A percentile compares a stretch with the other conserved stretches of the same genome.
These are phyloP conservation scores for Meiosimyza decipiens DNA, from an alignment of 2,888 invertebrate genomes.

Conservation along the genomic window DNA sequence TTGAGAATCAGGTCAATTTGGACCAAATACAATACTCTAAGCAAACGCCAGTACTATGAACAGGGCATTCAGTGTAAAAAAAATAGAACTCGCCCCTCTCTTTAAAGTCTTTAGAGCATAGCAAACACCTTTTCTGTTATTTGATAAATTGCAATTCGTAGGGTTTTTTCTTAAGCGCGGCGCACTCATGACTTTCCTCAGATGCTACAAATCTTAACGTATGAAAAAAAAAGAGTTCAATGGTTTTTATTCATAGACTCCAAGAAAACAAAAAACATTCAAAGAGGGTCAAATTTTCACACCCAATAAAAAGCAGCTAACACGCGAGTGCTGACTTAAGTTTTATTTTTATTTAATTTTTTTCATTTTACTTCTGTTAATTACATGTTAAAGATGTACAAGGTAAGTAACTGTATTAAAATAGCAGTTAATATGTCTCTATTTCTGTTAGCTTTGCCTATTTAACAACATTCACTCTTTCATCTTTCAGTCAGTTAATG, in stretches of 20 bases:
- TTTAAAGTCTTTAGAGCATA: neutral
- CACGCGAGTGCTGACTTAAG: neutral
- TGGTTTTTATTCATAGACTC: too few species aligned
- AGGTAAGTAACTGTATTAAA: conserved; percentile 2
- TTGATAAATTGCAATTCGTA: neutral
- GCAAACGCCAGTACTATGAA: neutral
- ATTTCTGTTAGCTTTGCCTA: neutral
- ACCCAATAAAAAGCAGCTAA: conserved; percentile 2
- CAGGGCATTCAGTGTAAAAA: neutral
- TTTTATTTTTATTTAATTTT: neutral
- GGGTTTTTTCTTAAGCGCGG: neutral
- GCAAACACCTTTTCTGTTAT: neutral
- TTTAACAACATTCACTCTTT: conserved; percentile 3
- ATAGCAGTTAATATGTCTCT: conserved; percentile 3
- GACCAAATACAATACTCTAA: neutral
- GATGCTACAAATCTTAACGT: too few species aligned
- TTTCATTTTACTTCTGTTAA: neutral
- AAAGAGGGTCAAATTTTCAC: conserved; percentile 12
- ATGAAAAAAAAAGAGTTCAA: too few species aligned
- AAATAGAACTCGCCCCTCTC: neutral
- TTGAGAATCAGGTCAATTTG: conserved; percentile 8
- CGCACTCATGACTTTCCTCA: too few species aligned
- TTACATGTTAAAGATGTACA: conserved; percentile 4
- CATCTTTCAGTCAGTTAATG: neutral
- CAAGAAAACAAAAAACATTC: neutral